Base-by-base conservation (phyloP, 92 coral and sea anemone genomes). In the Nematostella vectensis region DNA sequence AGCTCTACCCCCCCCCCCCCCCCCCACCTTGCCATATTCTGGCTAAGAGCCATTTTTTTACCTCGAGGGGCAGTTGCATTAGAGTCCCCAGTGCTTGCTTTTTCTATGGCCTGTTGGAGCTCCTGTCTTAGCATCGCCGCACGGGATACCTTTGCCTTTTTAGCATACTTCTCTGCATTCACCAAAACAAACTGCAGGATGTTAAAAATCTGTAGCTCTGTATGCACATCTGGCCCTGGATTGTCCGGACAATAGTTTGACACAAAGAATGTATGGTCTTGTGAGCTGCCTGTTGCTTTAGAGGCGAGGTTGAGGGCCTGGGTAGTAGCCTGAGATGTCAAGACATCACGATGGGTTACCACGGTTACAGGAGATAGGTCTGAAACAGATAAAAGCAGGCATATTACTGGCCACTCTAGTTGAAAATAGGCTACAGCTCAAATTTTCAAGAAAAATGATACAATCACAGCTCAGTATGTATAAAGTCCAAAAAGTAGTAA, bases 281-380 rank as follows among this genome's bases (percentile, higher is more conserved):
- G 61, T 0, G 82, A 50, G 47, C 82, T 80, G 16, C 88, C 88
- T 2, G 88, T 80, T 21, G 88, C 88, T 16, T 70, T 68, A 16
- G 82, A 62, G 24, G 88, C 88, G 9, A 47, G 31, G 16, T 45
- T 44, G 19, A 62, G 57, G 31, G 88, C 88, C 4, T 36, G 28
- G 3, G 29, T 33, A 19, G 66, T 29, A 0, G 68, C 75, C 10
- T 63, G 39, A 20, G 61, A 43, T 6, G 52, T 42, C 18, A 80
- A 55, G 3, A 11, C 68, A 56, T 80, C 87, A 25, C 62, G 55
- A 44, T 74, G 81, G 3, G 87, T 80, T 3, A 73, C 70, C 42
- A 63, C 82, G 18, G 88, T 74, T 12, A 80, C 71, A 4, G 88
- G 88, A 1, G 58, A 55, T 24, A 80, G 51, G 42, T 82, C 88